Evolutionary conservation across 2,113 vertebrate species (phyloP), one percentile per base, ranked within the genome.

Genomic region (Noturus placidus): DNA sequence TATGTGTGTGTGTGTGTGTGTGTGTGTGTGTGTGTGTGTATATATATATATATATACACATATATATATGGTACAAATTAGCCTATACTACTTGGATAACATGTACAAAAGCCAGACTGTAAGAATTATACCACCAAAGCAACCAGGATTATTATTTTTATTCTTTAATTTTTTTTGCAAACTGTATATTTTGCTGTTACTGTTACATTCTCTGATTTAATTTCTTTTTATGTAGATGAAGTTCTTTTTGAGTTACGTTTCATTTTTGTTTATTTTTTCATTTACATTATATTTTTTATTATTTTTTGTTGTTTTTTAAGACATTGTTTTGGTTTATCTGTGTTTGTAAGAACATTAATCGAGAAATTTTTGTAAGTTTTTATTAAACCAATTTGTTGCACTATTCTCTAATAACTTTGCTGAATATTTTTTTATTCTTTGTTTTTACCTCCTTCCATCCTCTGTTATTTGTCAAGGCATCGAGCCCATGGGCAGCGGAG

Each of bases 401-500:
- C 42, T 50, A 5, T 50, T 78, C n/a, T 52, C 5, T 30, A 52
- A 30, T 10, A 22, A n/a, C 33, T 56, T 79, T 2, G 54, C 25
- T n/a, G 17, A n/a, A 9, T 63, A 38, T 42, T 63, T 15, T 15
- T 33, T 59, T 22, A 35, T 20, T 30, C 0, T 46, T n/a, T 61
- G 5, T 38, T 83, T 83, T 35, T n/a, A 54, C 50, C 14, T 72
- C 22, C 69, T 22, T 81, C 56, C 79, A 59, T 61, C 79, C 10
- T 15, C 14, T 35, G 33, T 80, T 4, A 80, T 57, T 57, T 80
- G 54, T 38, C 56, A 38, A 96, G 95, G 91, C 91, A 14, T 93
- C 92, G 67, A 93, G 94, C 85, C 92, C 89, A 2, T 96, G 95
- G 95, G 91, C 94, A 27, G 81, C 7, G 15, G 94, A 96, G 87